Base-by-base conservation (phyloP, 2,113 vertebrate species). In the Pachycephala philippinensis region DNA sequence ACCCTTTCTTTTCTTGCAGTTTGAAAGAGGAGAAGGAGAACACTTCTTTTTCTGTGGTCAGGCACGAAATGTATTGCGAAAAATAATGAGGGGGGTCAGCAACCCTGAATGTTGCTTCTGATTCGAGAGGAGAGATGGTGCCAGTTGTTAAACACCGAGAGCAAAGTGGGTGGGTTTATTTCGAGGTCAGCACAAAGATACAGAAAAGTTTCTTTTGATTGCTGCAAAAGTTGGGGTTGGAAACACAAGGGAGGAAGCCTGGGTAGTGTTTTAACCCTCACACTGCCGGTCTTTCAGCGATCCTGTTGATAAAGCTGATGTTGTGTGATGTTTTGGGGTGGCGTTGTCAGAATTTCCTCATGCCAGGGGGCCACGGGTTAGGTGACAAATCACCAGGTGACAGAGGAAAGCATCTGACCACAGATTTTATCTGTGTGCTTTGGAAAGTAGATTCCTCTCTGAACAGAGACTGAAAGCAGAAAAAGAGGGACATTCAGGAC, bases 101-200 rank as follows among this genome's bases (percentile, higher is more conserved):
- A 65, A 6, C 22, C 39, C 14, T 24, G 63, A 42, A 16, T 30
- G 74, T 49, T 61, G 28, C 8, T 11, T 83, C 28, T 80, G 11
- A 42, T 31, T 27, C 71, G 75, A 80, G 31, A 9, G 53, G 10
- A 9, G 5, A 6, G 54, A 72, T 39, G 71, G 45, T 61, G 28
- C 75, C 37, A 30, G 53, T 52, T 87, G 37, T 64, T 89, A 24
- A 93, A 40, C 40, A 31, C 6, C 57, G 87, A 45, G 82, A 94
- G 76, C 90, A 4, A 76, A 85, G 85, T 83, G 92, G 82, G 71
- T 93, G 95, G 88, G 33, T 92, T 83, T 74, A 90, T 79, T 83
- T 87, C 68, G 65, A 85, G 92, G 88, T 92, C 85, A 80, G 85
- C 35, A 40, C 63, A 35, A 47, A 92, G 82, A 90, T 80, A 37